phyloP scores from a whole-genome alignment of 2,888 invertebrate genomes.

The Diadromus collaris region DNA sequence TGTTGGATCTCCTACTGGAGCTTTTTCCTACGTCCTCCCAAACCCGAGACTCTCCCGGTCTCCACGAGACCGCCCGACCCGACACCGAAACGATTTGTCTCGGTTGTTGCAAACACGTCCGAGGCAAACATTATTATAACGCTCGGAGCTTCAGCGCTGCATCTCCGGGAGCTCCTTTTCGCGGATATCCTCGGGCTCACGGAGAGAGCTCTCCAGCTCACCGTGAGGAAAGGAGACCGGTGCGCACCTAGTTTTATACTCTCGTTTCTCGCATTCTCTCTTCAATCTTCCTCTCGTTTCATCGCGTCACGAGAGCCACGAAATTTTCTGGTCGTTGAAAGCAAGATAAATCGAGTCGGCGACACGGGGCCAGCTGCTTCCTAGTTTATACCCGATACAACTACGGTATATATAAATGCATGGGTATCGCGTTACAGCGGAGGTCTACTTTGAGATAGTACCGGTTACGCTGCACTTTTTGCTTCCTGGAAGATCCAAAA shows the following conservation, averaged over 20 bases:
- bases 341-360: slow-evolving; percentile 52
- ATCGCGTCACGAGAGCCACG: slow-evolving; percentile 51
- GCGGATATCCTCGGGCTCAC: slow-evolving; percentile 27
- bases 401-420: slow-evolving; percentile 13
- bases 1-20: slow-evolving; percentile 62
- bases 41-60: slow-evolving; percentile 7
- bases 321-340: slow-evolving; percentile 55
- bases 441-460: not conserved
- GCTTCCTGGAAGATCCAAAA: not conserved
- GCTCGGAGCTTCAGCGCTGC: slow-evolving; percentile 42
- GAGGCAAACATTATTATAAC: slow-evolving; percentile 63
- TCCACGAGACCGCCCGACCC: slow-evolving; percentile 62
- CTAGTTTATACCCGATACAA: slow-evolving; percentile 25
- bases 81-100: slow-evolving; percentile 70
- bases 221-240: slow-evolving; percentile 17
- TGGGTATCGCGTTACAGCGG: not conserved
- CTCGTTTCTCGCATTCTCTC: slow-evolving; percentile 56
- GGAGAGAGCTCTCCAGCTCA: slow-evolving; percentile 14
- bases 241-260: slow-evolving; percentile 28
- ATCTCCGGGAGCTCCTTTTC: slow-evolving; percentile 21
- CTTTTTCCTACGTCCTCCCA: slow-evolving; percentile 11
- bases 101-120: slow-evolving; percentile 62
- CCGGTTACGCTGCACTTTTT: not conserved
- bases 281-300: slow-evolving; percentile 57
- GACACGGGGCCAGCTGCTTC: slow-evolving; percentile 44